Base-by-base conservation (phyloP, 2,797 vertebrate genomes). In the Siniperca obscura region DNA sequence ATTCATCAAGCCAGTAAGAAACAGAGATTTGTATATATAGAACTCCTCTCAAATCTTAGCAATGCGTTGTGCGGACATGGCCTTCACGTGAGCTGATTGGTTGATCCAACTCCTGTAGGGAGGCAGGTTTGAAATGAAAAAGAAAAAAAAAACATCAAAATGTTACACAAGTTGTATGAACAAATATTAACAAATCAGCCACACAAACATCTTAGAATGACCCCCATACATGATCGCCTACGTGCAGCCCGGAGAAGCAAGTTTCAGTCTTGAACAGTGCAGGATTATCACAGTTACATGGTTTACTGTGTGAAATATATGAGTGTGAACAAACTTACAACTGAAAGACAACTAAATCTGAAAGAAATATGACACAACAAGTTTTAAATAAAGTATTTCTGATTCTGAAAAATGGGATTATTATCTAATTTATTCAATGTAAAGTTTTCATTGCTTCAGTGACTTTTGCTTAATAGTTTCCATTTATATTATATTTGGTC, bases 401-500 rank as follows among this genome's bases (percentile, higher is more conserved):
- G 27, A 3, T 30, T 30, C 27, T 30, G 27, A 30, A 30, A 46
- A 80, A 61, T 68, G 2, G 11, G 5, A 61, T 61, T 59, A 19
- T 17, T 72, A 30, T 40, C 12, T 52, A 0, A 53, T 36, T 21
- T n/a, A 25, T 55, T 42, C 19, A 56, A 48, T n/a, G 5, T 25
- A 22, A 25, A 59, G 3, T 56, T 67, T 27, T 3, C 21, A 25
- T 38, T 52, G 55, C n/a, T 7, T 64, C 25, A 11, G 10, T 2
- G 19, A 21, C 10, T 64, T 57, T 57, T 55, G 3, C 56, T 46
- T 22, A 53, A 22, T 34, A 27, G 36, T 48, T 69, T 59, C 17
- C 27, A 66, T 73, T 21, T 56, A 14, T 64, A 14, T 64, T 42
- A 36, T 61, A 64, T 65, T 27, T 36, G 7, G 67, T 34, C 59